phyloP scores from a whole-genome alignment of 2,888 invertebrate genomes.

The Aphidoletes aphidimyza region DNA sequence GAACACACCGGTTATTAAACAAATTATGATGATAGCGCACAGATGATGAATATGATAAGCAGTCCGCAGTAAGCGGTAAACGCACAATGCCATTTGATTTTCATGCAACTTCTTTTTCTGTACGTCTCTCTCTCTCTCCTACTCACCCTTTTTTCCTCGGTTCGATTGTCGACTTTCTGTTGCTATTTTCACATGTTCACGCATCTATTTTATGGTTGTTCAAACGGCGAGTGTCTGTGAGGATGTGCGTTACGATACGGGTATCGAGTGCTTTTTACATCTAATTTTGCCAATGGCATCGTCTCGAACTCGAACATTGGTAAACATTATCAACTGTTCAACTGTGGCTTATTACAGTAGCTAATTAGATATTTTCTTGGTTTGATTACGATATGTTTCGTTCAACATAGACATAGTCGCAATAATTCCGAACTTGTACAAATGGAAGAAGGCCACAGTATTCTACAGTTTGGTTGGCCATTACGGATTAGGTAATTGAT shows the following conservation, averaged over 20 bases:
- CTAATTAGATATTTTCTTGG: slow-evolving; percentile 51
- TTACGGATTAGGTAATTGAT: slow-evolving; percentile 32
- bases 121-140: neutral
- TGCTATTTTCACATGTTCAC: neutral
- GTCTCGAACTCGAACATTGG: neutral
- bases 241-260: too few species aligned
- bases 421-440: neutral
- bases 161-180: neutral
- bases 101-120: neutral
- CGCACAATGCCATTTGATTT: slow-evolving; percentile 26
- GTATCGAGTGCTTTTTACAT: neutral
- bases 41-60: slow-evolving; percentile 33
- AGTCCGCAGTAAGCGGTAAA: slow-evolving; percentile 21
- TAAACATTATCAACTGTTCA: slow-evolving; percentile 42
- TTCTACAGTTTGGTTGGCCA: neutral
- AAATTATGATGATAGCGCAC: slow-evolving; percentile 52
- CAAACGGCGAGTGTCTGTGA: too few species aligned
- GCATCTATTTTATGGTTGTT: too few species aligned
- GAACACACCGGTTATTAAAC: slow-evolving; percentile 30
- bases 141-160: neutral
- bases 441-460: neutral
- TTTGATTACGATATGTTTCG: neutral
- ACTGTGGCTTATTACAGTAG: neutral
- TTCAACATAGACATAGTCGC: neutral
- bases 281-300: neutral